phyloP scores from a whole-genome alignment of 2,113 vertebrate species.

The Oriolus oriolus region DNA sequence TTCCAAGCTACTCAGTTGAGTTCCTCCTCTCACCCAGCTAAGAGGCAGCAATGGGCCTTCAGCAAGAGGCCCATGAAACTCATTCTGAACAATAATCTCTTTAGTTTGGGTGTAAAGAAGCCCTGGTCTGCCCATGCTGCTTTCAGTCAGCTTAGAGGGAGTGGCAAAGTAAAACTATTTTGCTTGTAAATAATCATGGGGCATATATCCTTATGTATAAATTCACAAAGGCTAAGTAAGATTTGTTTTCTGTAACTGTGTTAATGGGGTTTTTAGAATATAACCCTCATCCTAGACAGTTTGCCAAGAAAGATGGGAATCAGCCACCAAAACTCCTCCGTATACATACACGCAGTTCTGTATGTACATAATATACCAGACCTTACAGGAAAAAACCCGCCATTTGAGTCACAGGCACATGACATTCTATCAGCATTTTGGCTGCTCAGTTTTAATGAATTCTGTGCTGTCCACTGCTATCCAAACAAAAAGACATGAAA shows the following conservation, averaged over 20 bases:
- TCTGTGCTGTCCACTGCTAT: background rate
- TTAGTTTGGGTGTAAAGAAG: background rate
- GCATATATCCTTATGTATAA: background rate
- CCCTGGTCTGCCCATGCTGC: accelerated
- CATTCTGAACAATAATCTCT: background rate
- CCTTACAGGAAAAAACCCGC: background rate
- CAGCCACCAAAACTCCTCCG: background rate
- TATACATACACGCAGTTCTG: background rate
- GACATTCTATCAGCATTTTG: background rate
- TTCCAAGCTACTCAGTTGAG: background rate
- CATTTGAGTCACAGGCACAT: background rate
- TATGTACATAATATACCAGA: background rate
- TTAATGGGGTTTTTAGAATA: background rate
- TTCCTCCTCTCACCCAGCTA: background rate
- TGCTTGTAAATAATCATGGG: background rate
- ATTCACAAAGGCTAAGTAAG: background rate
- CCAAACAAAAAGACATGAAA: background rate
- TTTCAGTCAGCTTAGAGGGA: background rate
- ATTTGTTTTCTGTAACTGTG: background rate
- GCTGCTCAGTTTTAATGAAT: slow-evolving; percentile 1
- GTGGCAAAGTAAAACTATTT: background rate
- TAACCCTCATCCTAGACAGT: background rate
- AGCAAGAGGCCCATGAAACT: background rate
- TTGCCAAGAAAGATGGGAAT: background rate
- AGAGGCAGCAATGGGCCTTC: background rate